A percentile compares a stretch with the other conserved stretches of the same genome.
Conservation (phyloP, 2,113 vertebrate genomes). For the Nycticorax nycticorax region DNA sequence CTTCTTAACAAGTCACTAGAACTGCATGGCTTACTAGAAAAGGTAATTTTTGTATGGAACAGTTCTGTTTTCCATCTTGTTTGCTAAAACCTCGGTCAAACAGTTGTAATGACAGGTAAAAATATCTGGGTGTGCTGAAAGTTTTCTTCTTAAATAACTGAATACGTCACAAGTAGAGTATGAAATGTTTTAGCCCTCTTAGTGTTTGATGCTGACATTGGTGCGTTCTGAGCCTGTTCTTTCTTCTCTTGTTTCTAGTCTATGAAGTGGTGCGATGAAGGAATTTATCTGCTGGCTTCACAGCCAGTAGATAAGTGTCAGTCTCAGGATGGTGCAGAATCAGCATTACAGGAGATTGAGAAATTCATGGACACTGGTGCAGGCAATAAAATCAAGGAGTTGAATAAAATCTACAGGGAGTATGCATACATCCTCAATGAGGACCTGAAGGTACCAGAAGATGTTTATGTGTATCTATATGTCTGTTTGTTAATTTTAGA, state of each 20-base stretch:
- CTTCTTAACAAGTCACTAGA: conserved; percentile 86
- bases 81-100: neutral
- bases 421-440: conserved; percentile 86
- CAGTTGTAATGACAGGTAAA: neutral
- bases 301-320: conserved; percentile 97
- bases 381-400: conserved; percentile 84
- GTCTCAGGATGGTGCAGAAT: conserved; percentile 94
- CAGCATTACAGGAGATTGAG: conserved; percentile 93
- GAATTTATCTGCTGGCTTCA: conserved; percentile 92
- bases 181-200: neutral
- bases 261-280: conserved; percentile 92
- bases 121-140: neutral
- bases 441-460: conserved; percentile 83
- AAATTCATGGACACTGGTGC: conserved; percentile 85
- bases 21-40: conserved; percentile 86
- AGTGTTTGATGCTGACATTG: neutral
- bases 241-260: conserved; percentile 73
- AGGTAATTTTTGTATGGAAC: conserved; percentile 70
- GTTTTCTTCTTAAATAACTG: neutral
- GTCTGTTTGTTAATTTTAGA: neutral
- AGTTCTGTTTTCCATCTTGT: neutral
- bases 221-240: neutral
- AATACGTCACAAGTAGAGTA: neutral
- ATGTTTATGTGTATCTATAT: fast-evolving
- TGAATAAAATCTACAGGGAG: conserved; percentile 79